Conservation (phyloP, 2,888 invertebrate genomes). For the Zygothrica quintamaculata region DNA sequence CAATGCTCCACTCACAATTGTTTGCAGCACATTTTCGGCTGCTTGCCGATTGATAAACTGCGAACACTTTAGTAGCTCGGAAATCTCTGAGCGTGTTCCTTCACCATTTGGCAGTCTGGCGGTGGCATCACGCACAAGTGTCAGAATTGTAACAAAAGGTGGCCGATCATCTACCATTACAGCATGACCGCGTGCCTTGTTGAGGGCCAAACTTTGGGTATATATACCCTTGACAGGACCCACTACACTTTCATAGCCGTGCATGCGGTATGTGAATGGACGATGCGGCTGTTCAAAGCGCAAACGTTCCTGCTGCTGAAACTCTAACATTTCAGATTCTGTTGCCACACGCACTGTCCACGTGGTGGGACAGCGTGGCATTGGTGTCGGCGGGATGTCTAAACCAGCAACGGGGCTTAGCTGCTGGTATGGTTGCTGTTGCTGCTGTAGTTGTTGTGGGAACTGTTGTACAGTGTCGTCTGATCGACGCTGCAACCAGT, state of each 20-base stretch:
- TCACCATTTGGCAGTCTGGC: conserved; percentile 97
- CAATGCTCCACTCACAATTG: conserved; percentile 94
- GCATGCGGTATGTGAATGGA: conserved; percentile 95
- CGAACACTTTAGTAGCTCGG: conserved; percentile 92
- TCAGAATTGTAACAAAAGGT: conserved; percentile 94
- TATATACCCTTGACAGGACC: conserved; percentile 93
- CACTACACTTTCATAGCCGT: conserved; percentile 93
- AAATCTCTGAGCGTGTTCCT: conserved; percentile 94
- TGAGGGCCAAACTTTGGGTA: conserved; percentile 86
- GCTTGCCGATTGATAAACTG: conserved; percentile 87
- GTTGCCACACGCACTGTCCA: conserved; percentile 94
- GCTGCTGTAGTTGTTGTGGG: conserved; percentile 24
- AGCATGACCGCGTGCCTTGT: conserved; percentile 92
- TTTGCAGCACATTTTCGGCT: conserved; percentile 86
- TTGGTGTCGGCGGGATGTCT: conserved; percentile 85
- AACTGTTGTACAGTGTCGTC: conserved; percentile 47
- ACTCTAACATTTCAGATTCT: conserved; percentile 90
- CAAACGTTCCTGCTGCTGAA: conserved; percentile 91
- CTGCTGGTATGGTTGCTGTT: conserved; percentile 8
- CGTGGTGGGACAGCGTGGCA: conserved; percentile 89
- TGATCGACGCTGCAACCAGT: conserved; percentile 90
- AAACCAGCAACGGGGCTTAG: conserved; percentile 9
- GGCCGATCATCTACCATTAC: conserved; percentile 93
- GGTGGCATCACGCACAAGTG: conserved; percentile 96
- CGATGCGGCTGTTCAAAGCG: conserved; percentile 95